Percentiles rank a stretch among this genome's conserved stretches.
phyloP scores from a whole-genome alignment of 2,113 vertebrate genomes.

The Brienomyrus longianalis region DNA sequence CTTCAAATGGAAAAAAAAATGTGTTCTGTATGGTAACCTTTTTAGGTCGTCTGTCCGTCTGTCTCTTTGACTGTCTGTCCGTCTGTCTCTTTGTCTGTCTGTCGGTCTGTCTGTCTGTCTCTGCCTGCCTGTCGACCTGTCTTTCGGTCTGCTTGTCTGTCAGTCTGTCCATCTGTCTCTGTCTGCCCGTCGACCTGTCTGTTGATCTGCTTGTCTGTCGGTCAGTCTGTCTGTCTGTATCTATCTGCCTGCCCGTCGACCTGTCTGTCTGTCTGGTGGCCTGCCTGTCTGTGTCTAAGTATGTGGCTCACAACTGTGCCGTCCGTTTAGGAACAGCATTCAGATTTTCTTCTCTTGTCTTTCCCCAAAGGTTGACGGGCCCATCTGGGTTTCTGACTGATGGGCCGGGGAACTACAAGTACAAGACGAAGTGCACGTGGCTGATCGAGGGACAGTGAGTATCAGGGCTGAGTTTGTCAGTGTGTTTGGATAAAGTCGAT shows the following conservation, averaged over 20 bases:
- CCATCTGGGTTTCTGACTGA: constrained; percentile 84
- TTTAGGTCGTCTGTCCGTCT: background rate
- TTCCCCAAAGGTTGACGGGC: constrained; percentile 73
- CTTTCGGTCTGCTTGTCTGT: background rate
- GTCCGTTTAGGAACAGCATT: background rate
- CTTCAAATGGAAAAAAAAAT: background rate
- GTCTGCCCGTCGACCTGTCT: too few species aligned
- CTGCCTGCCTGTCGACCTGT: background rate
- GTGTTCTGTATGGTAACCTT: background rate
- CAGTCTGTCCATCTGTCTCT: too few species aligned
- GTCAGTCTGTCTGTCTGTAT: too few species aligned
- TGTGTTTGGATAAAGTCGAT: background rate
- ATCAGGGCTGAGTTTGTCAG: background rate
- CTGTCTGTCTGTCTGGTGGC: background rate
- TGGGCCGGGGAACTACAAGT: constrained; percentile 95
- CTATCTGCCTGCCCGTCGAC: too few species aligned
- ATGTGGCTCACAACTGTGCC: background rate
- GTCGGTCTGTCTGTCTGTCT: too few species aligned
- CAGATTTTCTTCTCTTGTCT: constrained; percentile 19
- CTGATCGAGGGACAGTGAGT: constrained; percentile 94
- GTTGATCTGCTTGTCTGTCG: background rate
- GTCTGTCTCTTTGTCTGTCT: too few species aligned
- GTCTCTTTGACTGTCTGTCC: too few species aligned
- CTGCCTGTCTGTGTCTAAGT: background rate
- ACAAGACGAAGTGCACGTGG: constrained; percentile 98